Evolutionary conservation across 2,888 invertebrate species (phyloP).

Genomic region (Trissolcus japonicus): DNA sequence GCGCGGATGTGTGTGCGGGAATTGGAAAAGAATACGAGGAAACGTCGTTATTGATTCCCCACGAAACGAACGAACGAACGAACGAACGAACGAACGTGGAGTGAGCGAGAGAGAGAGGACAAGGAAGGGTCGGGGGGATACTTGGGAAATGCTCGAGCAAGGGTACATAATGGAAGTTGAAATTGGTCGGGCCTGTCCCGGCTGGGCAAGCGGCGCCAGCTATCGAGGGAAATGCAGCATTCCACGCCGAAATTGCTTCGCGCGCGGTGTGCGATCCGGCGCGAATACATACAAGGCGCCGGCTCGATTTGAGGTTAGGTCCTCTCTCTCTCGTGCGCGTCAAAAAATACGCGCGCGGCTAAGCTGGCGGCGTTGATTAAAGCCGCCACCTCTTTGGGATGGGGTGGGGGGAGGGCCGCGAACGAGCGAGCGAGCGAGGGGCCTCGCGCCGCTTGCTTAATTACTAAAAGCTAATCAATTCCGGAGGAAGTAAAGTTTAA

Average conservation of each 20-base stretch:
- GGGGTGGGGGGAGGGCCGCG: constrained; percentile 53
- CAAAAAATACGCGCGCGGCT: constrained; percentile 68
- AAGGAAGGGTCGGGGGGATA: constrained; percentile 48
- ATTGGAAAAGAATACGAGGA: constrained; percentile 57
- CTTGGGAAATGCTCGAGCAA: constrained; percentile 70
- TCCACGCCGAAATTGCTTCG: constrained; percentile 75
- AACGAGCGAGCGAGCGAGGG: constrained; percentile 60
- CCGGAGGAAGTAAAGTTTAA: constrained; percentile 77
- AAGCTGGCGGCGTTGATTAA: constrained; percentile 70
- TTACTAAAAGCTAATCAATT: constrained; percentile 77
- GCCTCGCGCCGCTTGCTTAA: constrained; percentile 74
- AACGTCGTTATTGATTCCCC: constrained; percentile 58
- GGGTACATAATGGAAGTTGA: constrained; percentile 76
- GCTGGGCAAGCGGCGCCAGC: constrained; percentile 71
- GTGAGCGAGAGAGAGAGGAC: constrained; percentile 39
- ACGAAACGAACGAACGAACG: constrained; percentile 39
- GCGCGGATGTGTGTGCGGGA: constrained; percentile 46
- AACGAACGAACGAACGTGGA: constrained; percentile 10
- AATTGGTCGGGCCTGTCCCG: constrained; percentile 76
- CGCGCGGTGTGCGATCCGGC: constrained; percentile 68
- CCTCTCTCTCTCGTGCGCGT: constrained; percentile 56
- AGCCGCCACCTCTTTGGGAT: constrained; percentile 68
- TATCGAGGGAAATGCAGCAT: constrained; percentile 74
- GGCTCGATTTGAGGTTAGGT: constrained; percentile 68
- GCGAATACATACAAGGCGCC: constrained; percentile 62